Base-by-base conservation (phyloP, 2,888 invertebrate genomes). In the Clistopyga incitator region DNA sequence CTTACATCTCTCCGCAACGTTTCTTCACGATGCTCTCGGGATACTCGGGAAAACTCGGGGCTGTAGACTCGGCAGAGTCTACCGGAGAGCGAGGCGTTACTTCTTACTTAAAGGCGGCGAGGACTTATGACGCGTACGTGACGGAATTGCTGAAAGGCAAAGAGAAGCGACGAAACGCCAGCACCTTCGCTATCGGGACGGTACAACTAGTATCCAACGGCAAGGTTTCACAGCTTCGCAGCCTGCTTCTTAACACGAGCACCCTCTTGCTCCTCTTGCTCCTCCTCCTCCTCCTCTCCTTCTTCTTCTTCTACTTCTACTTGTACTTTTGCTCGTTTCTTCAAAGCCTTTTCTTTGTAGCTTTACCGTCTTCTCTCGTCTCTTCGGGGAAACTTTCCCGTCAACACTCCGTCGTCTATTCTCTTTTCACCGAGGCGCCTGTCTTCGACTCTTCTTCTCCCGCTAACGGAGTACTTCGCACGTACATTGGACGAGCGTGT, bases 61-160 rank as follows among this genome's bases (percentile, higher is more conserved):
- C 18, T 50, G 56, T 86, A 81, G 88, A 75, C 74, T 42, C 13
- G 45, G 45, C 50, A 91, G 54, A 61, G 34, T 34, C 90, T 90
- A 90, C 88, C 88, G 70, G 64, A 84, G 80, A 83, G 86, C 76
- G 83, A 84, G 85, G 82, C 81, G 86, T 86, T 84, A 85, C 84
- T 81, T 91, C 91, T 90, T 90, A 91, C 90, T 92, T 91, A 91
- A 89, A 91, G 88, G 85, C 88, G 87, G 86, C 82, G 86, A 90
- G 88, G 90, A 92, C 91, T 92, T 91, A 91, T 88, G 91, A 90
- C 89, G 87, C 86, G 89, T 88, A 90, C 92, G 92, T 92, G 92
- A 92, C 90, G 88, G 90, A 92, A 92, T 92, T 92, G 88, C 86
- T 87, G 88, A 87, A 84, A 84, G 86, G 86, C 81, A 70, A 85